Evolutionary conservation across 2,888 invertebrate genomes (phyloP).

Genomic region (Eutolmus rufibarbis): DNA sequence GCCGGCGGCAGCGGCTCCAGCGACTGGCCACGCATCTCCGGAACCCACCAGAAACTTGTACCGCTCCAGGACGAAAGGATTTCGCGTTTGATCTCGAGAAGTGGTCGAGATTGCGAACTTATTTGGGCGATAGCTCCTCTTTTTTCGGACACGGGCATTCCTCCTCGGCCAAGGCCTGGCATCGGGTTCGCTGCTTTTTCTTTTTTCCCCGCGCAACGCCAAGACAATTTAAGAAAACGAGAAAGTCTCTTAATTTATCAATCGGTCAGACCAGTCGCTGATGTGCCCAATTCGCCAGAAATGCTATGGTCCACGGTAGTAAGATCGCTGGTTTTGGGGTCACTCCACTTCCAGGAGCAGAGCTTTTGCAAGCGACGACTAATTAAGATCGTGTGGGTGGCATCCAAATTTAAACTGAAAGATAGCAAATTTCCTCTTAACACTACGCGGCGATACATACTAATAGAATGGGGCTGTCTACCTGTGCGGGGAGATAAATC

Average conservation of each 20-base stretch:
- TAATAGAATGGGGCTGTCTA: background rate
- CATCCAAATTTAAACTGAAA: slow-evolving; percentile 49
- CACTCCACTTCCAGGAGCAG: background rate
- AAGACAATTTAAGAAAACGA: slow-evolving; percentile 40
- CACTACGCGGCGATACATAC: slow-evolving; percentile 49
- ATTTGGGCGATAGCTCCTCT: slow-evolving; percentile 36
- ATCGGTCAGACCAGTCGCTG: background rate
- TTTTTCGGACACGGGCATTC: slow-evolving; percentile 3
- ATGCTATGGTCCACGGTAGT: background rate
- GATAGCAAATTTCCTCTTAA: slow-evolving; percentile 51
- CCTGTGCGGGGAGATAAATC: background rate
- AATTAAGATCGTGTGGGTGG: slow-evolving; percentile 51
- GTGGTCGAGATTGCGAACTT: slow-evolving; percentile 39
- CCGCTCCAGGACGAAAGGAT: slow-evolving; percentile 48
- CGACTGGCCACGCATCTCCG: background rate
- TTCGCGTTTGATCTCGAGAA: slow-evolving; percentile 39
- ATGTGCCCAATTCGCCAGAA: slow-evolving; percentile 21
- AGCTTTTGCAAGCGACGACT: slow-evolving; percentile 43
- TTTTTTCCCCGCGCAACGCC: slow-evolving; percentile 28
- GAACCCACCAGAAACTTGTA: slow-evolving; percentile 40
- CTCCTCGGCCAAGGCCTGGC: background rate
- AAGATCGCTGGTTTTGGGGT: background rate
- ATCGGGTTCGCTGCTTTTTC: background rate
- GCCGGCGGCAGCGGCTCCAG: slow-evolving; percentile 6
- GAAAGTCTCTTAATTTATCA: slow-evolving; percentile 44